Percentiles rank a stretch among this genome's conserved stretches.
phyloP scores from a whole-genome alignment of 2,797 vertebrate species.

The Ctenochaetus hawaiiensis region DNA sequence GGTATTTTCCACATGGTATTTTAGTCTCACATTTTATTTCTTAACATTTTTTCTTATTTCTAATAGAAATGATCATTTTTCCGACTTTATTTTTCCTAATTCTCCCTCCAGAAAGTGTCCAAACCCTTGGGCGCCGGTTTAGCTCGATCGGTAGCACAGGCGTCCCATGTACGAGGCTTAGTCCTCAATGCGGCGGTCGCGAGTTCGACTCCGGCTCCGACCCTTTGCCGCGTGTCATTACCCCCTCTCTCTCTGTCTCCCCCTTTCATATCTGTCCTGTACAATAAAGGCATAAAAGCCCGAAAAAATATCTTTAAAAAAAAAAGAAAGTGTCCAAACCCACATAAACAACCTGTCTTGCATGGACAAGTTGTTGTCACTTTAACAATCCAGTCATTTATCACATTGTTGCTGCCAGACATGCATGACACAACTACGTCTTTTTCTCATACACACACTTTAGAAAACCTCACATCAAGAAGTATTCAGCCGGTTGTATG shows the following conservation, averaged over 20 bases:
- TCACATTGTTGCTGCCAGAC: constrained; percentile 7
- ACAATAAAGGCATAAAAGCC: too few relatives aligned
- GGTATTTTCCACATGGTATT: not conserved
- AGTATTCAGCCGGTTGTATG: not conserved
- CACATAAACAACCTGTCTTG: not conserved
- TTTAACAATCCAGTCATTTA: constrained; percentile 7
- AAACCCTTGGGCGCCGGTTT: too few relatives aligned
- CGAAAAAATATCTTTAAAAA: too few relatives aligned
- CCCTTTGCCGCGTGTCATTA: too few relatives aligned
- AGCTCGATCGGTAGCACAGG: too few relatives aligned
- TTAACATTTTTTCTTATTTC: not conserved
- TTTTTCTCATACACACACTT: not conserved
- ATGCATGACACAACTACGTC: constrained; percentile 23
- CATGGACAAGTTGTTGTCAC: not conserved
- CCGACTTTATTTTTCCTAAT: not conserved
- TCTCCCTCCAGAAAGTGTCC: not conserved
- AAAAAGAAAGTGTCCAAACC: not conserved
- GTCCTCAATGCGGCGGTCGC: too few relatives aligned
- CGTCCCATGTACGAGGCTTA: too few relatives aligned
- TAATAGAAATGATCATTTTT: not conserved
- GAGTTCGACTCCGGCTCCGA: too few relatives aligned
- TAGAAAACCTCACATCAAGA: constrained; percentile 5
- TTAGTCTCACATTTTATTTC: not conserved
- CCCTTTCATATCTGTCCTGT: too few relatives aligned
- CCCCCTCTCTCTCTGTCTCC: too few relatives aligned